Percentiles rank a stretch among this genome's conserved stretches.
Evolutionary conservation across 1,140 invertebrate genomes (phyloP).

Genomic region (Hormaphis cornu): DNA sequence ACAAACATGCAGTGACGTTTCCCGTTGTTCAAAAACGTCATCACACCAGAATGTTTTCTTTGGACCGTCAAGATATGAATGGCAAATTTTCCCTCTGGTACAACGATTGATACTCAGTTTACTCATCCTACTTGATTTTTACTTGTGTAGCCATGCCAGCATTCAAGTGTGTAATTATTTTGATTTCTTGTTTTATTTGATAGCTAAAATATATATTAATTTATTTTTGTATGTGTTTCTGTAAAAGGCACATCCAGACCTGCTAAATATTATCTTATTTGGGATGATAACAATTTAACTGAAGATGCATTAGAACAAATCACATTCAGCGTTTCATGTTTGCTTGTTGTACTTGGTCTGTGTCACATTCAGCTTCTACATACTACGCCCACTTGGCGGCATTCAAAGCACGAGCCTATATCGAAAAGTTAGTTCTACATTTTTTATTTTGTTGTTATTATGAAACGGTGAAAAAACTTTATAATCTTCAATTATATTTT

Average conservation of each 20-base stretch:
- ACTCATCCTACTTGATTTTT: slow-evolving; percentile 80
- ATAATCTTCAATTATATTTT: slow-evolving; percentile 32
- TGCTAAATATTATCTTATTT: slow-evolving; percentile 76
- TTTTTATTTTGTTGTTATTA: background rate
- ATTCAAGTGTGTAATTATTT: slow-evolving; percentile 47
- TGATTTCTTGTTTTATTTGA: background rate
- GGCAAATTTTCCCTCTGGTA: slow-evolving; percentile 63
- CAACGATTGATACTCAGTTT: slow-evolving; percentile 70
- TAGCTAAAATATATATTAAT: background rate
- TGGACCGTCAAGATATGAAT: slow-evolving; percentile 42
- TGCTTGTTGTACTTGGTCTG: slow-evolving; percentile 71
- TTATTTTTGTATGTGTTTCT: background rate
- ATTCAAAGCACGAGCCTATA: slow-evolving; percentile 58
- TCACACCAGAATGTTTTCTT: slow-evolving; percentile 66
- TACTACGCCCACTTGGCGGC: slow-evolving; percentile 92
- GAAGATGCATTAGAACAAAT: slow-evolving; percentile 72
- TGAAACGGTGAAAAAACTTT: slow-evolving; percentile 8
- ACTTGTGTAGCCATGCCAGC: slow-evolving; percentile 61
- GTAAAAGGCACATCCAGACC: slow-evolving; percentile 77
- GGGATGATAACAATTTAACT: slow-evolving; percentile 64
- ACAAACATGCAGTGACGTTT: slow-evolving; percentile 64
- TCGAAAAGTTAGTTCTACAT: slow-evolving; percentile 41
- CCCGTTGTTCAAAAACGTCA: slow-evolving; percentile 86
- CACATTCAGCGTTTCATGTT: slow-evolving; percentile 85
- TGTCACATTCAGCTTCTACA: slow-evolving; percentile 86